Base-by-base conservation (phyloP, 2,113 vertebrate genomes). In the Epinephelus moara region DNA sequence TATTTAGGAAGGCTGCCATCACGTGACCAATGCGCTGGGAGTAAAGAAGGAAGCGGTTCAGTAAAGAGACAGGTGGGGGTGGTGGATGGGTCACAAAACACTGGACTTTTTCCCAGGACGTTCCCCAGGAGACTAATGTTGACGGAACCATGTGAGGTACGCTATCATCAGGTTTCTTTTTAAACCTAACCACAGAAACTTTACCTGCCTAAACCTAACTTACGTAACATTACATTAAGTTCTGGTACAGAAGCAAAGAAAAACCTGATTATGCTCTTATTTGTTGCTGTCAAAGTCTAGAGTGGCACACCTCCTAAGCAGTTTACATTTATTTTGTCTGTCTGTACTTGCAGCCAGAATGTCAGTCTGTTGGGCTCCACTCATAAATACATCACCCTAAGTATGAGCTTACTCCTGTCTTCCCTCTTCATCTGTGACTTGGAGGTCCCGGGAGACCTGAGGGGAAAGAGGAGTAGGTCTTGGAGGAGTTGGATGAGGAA, bases 401-500 rank as follows among this genome's bases (percentile, higher is more conserved):
- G 42, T 40, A 72, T 76, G 56, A 80, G 55, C 45, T 78, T 69
- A 78, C 21, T 63, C 66, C 30, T 25, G 61, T 59, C 60, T 62
- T 67, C 23, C 50, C 30, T 8, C 55, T 56, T 60, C 50, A 75
- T 78, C 75, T 55, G 23, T 81, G 74, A 47, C 23, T 76, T 56
- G 40, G 42, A 62, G n/a, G 62, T 78, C 75, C 72, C 55, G n/a
- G 17, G 81, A 77, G 80, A 67, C 10, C 12, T 1, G 14, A 52
- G 56, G 23, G 21, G 50, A 74, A 80, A 66, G 71, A 77, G n/a
- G 70, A 72, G 50, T 23, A 57, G 42, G 70, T 84, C 78, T 84
- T 85, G 55, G n/a, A 86, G 68, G 72, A 60, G 23, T 59, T 81
- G 70, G 25, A 80, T 68, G 15, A 80, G 45, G 33, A 74, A 25